Evolutionary conservation across 1,140 invertebrate genomes (phyloP).

Genomic region (Scylla paramamosain): DNA sequence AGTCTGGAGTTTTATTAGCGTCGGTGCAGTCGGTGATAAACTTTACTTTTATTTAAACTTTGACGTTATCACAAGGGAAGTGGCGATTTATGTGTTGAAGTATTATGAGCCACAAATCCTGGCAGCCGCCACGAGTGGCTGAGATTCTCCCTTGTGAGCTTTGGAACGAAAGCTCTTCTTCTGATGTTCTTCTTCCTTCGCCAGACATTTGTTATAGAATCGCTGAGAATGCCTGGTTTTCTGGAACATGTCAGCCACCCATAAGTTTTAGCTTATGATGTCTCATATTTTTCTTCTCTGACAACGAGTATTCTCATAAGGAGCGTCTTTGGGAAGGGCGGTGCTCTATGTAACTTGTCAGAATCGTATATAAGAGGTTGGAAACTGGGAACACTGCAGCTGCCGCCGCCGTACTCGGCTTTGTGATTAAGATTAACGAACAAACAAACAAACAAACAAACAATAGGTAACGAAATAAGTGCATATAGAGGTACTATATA

Average conservation of each 20-base stretch:
- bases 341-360: slow-evolving; percentile 52
- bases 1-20: slow-evolving; percentile 65
- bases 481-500: too few species aligned
- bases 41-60: slow-evolving; percentile 54
- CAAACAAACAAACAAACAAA: too few species aligned
- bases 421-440: too few species aligned
- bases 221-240: slow-evolving; percentile 31
- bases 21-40: slow-evolving; percentile 61
- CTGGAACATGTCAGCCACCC: slow-evolving; percentile 45
- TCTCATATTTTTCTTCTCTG: slow-evolving; percentile 52
- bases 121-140: neutral
- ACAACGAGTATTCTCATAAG: slow-evolving; percentile 29
- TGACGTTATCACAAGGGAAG: slow-evolving; percentile 64
- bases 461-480: too few species aligned
- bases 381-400: neutral
- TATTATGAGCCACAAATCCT: neutral
- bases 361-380: slow-evolving; percentile 57
- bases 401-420: neutral
- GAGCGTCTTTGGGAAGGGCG: neutral
- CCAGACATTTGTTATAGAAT: neutral
- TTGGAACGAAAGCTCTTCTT: too few species aligned
- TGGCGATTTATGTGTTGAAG: slow-evolving; percentile 27
- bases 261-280: slow-evolving; percentile 68
- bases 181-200: neutral
- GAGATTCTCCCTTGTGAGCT: too few species aligned